Base-by-base conservation (phyloP, 2,113 vertebrate species). In the Crotophaga sulcirostris region DNA sequence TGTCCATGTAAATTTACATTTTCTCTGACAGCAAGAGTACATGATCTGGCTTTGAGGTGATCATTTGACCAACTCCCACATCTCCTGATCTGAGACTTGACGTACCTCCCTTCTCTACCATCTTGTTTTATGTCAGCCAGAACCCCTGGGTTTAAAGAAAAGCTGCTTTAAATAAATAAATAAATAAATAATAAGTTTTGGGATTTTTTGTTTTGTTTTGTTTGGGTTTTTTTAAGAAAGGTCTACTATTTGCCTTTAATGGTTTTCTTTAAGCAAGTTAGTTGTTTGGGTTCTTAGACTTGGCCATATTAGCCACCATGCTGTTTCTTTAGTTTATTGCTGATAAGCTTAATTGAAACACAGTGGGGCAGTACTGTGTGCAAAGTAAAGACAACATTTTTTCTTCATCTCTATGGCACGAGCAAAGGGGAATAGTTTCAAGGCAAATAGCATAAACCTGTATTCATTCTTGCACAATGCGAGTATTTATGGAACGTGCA, bases 21-120 rank as follows among this genome's bases (percentile, higher is more conserved):
- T 73, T 52, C 19, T 73, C 12, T 80, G 64, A 63, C 9, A 67
- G 33, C 21, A 74, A 51, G 38, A 74, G n/a, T 36, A 67, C 17
- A 26, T 33, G 40, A 88, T 49, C 62, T 66, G 36, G 8, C 31
- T 88, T 79, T 92, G n/a, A 76, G 36, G 25, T 52, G 28, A 80
- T 54, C 54, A 80, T 92, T 62, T 74, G 55, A 51, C 42, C 19
- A 8, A 13, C 26, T 81, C 16, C 42, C n/a, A 76, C 13, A 62
- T 88, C 40, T 81, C 24, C 7, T 72, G 31, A 54, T 80, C 25
- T 69, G 28, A 85, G 23, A 5, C 5, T 79, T 79, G 33, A 60
- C 31, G 8, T 16, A 10, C 0, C 0, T 2, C 26, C 23, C 6
- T 49, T 49, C 9, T 2, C 9, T 6, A 34, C 56, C n/a, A 40